A percentile compares a stretch with the other conserved stretches of the same genome.
Conservation (phyloP, 2,888 invertebrate genomes). For the Megamerina dolium region DNA sequence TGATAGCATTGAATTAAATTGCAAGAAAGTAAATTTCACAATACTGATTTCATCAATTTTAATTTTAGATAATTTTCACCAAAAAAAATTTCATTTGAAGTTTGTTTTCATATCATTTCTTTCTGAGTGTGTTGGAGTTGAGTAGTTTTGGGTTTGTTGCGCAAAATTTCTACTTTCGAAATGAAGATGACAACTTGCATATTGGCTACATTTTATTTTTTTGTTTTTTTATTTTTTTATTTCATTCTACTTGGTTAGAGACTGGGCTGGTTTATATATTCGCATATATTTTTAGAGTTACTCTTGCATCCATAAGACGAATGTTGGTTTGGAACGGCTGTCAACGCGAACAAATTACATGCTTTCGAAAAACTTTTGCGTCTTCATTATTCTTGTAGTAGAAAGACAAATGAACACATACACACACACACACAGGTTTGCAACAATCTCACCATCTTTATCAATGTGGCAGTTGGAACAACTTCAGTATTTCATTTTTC, state of each 20-base stretch:
- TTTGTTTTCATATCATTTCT: too few species aligned
- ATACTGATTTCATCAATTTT: too few species aligned
- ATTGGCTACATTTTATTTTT: neutral
- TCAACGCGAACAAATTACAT: conserved; percentile 41
- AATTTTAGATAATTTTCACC: too few species aligned
- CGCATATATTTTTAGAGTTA: neutral
- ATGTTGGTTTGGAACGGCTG: conserved; percentile 34
- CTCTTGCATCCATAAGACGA: conserved; percentile 33
- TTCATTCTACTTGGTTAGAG: neutral
- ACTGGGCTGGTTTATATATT: neutral
- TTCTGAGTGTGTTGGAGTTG: too few species aligned
- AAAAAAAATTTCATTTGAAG: too few species aligned
- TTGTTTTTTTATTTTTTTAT: neutral
- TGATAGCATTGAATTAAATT: too few species aligned
- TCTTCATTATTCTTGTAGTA: conserved; percentile 39
- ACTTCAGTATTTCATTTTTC: too few species aligned
- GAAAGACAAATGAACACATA: too few species aligned
- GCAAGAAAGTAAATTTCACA: too few species aligned
- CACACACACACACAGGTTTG: too few species aligned
- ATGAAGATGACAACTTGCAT: neutral
- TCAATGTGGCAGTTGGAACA: too few species aligned
- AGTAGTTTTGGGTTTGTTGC: neutral
- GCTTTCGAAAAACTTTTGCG: conserved; percentile 44
- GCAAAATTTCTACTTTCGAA: neutral
- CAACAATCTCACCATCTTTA: too few species aligned